These are phyloP conservation scores for Epinephelus awoara DNA, from an alignment of 2,797 vertebrate genomes.

Conservation along the genomic window DNA sequence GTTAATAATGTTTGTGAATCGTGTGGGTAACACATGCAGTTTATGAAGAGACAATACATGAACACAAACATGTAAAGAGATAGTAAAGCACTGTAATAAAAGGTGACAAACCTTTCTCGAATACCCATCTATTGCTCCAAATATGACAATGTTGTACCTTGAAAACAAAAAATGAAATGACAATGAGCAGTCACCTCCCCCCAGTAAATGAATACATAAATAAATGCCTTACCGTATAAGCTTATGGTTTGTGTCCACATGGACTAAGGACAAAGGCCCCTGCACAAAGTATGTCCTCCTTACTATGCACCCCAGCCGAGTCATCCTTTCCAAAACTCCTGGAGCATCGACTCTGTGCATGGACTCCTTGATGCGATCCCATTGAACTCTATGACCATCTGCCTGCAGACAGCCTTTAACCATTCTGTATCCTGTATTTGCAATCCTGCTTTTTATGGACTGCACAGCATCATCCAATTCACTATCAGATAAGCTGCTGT, in stretches of 20 bases:
- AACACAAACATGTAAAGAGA: neutral
- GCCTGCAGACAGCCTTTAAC: conserved; percentile 44
- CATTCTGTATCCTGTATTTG: conserved; percentile 52
- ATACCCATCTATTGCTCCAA: conserved; percentile 44
- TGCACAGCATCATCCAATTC: conserved; percentile 42
- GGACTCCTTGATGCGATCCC: conserved; percentile 41
- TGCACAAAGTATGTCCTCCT: conserved; percentile 51
- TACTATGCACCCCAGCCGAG: conserved; percentile 44
- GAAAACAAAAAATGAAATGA: conserved; percentile 18
- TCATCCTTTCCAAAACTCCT: conserved; percentile 46
- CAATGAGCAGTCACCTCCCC: neutral
- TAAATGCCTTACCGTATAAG: conserved; percentile 34
- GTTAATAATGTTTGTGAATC: no score
- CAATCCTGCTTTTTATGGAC: conserved; percentile 36
- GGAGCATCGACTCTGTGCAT: conserved; percentile 52
- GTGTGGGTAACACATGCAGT: no score
- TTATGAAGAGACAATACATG: no score
- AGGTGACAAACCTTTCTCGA: conserved; percentile 34
- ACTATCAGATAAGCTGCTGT: conserved; percentile 39
- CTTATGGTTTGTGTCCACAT: conserved; percentile 59
- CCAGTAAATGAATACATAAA: neutral
- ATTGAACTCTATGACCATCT: conserved; percentile 31
- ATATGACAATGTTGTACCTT: conserved; percentile 51
- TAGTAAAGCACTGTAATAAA: neutral
- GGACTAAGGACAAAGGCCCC: conserved; percentile 37